Percentiles rank a stretch among this genome's conserved stretches.
phyloP scores from a whole-genome alignment of 53 echinoderm and acorn worm genomes.

The Luidia sarsii region DNA sequence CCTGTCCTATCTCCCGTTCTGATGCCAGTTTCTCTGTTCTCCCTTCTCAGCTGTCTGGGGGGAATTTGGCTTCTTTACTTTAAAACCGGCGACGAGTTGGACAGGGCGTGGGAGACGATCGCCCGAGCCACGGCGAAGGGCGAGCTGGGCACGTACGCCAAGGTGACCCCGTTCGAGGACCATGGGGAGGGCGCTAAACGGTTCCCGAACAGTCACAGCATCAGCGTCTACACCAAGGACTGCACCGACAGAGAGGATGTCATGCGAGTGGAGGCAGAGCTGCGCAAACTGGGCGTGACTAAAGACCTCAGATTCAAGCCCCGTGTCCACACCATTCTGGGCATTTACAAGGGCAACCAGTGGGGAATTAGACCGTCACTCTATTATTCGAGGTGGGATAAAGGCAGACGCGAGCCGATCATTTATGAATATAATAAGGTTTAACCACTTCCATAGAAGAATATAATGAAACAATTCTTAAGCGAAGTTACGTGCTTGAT shows the following conservation, averaged over 20 bases:
- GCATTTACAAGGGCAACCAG: slow-evolving; percentile 34
- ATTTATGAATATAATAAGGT: too few relatives aligned
- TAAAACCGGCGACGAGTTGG: not conserved
- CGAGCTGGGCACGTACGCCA: slow-evolving; percentile 43
- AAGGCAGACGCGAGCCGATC: too few relatives aligned
- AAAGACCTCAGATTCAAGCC: slow-evolving; percentile 29
- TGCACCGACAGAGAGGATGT: slow-evolving; percentile 44
- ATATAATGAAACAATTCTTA: too few relatives aligned
- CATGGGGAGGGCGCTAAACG: too few relatives aligned
- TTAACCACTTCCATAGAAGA: too few relatives aligned
- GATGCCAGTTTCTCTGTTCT: too few relatives aligned
- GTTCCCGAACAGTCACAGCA: not conserved
- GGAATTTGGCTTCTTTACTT: slow-evolving; percentile 48
- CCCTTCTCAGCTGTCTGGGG: not conserved
- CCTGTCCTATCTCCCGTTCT: not conserved
- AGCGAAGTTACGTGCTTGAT: too few relatives aligned
- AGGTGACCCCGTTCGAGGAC: slow-evolving; percentile 32
- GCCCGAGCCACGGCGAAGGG: slow-evolving; percentile 35
- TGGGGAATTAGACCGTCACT: slow-evolving; percentile 33
- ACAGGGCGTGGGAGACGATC: slow-evolving; percentile 43
- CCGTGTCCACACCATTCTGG: slow-evolving; percentile 21
- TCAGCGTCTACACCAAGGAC: slow-evolving; percentile 56
- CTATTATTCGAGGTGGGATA: slow-evolving; percentile 14
- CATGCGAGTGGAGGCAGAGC: slow-evolving; percentile 12
- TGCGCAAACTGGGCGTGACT: slow-evolving; percentile 26